Evolutionary conservation across 2,797 vertebrate species (phyloP).

Genomic region (Masticophis lateralis): DNA sequence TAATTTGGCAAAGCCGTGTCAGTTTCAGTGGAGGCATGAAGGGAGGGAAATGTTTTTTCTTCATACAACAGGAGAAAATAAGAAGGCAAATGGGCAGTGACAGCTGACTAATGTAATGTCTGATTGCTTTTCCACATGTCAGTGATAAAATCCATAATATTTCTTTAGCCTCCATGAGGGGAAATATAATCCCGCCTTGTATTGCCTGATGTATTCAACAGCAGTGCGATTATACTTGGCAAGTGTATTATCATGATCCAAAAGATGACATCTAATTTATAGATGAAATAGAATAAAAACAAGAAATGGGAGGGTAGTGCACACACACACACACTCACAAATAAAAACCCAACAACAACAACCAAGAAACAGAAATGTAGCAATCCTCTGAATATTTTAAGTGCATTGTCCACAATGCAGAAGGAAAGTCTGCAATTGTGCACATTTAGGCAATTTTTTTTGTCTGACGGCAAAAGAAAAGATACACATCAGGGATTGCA

Average conservation of each 20-base stretch:
- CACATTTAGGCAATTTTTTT: background rate
- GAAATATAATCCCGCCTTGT: background rate
- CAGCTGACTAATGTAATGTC: conserved; percentile 68
- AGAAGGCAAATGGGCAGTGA: conserved; percentile 70
- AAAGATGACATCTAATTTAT: conserved; percentile 28
- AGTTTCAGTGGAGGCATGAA: conserved; percentile 47
- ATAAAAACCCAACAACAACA: background rate
- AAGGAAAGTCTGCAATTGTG: background rate
- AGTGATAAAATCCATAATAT: conserved; percentile 58
- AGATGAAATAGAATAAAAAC: background rate
- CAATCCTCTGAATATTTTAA: background rate
- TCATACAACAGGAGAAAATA: conserved; percentile 51
- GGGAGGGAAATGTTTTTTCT: conserved; percentile 5
- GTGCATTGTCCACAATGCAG: background rate
- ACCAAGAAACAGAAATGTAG: background rate
- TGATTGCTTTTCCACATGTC: conserved; percentile 69
- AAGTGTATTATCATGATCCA: conserved; percentile 47
- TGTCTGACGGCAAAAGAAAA: background rate
- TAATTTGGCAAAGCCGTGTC: conserved; percentile 13
- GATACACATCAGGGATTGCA: background rate
- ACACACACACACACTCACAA: no score
- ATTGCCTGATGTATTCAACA: conserved; percentile 24
- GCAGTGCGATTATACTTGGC: conserved; percentile 35
- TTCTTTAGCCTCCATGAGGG: conserved; percentile 38
- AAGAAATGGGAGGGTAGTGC: background rate